Evolutionary conservation across 1,140 invertebrate species (phyloP), one percentile per base, ranked within the genome.

Genomic region (Rhagoletis pomonella): DNA sequence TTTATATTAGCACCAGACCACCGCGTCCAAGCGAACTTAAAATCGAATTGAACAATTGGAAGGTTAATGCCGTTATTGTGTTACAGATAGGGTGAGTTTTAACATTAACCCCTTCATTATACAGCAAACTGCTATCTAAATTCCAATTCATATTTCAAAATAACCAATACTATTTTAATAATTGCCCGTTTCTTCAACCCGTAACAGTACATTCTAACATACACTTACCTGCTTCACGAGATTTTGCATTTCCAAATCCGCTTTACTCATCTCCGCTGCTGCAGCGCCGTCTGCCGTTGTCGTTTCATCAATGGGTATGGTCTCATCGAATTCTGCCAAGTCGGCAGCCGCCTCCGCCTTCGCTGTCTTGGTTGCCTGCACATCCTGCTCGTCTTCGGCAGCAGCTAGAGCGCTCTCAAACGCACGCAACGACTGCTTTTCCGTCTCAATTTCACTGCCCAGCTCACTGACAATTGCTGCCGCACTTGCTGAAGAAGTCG

Each of bases 251-350:
- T 98, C 97, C 89, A 96, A 94, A 94, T 98, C 97, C 9, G 96
- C 97, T 93, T 97, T 97, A 90, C 96, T 97, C 84, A 96, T 93
- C 92, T 97, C 95, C 65, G 95, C 93, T 59, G 94, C 94, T 44
- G 93, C 86, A 93, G 90, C 90, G 2, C 86, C 87, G 89, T 65
- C 86, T 58, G 89, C 89, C 86, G 94, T 93, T 62, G 90, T 94
- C 58, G 96, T 96, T 19, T 95, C 95, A 65, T 97, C 96, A 73
- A 98, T 94, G n/a, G 98, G 98, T 94, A 99, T 97, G 90, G 96
- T 97, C 94, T 99, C 98, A 94, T 99, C 98, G 94, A 99, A 99
- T 93, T 99, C 98, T 0, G 97, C 98, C 87, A 99, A 94, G 93
- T 99, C 98, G 14, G 97, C 98, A 67, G 97, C 97, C 87, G 97